Conservation (phyloP, 2,888 invertebrate genomes). For the Choreutis nemorana region DNA sequence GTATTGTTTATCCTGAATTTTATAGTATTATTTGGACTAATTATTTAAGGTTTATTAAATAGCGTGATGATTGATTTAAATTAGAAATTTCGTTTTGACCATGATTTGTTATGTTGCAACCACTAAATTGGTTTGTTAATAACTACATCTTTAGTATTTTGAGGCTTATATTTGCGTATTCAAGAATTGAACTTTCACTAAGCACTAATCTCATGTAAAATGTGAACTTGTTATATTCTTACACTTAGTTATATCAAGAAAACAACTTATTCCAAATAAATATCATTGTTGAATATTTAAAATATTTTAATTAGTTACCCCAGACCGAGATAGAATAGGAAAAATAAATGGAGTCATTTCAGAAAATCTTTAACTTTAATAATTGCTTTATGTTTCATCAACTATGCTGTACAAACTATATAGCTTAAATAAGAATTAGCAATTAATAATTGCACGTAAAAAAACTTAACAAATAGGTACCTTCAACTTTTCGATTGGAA, state of each 20-base stretch:
- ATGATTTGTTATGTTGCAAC: too few species aligned
- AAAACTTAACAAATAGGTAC: slow-evolving; percentile 66
- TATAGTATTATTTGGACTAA: too few species aligned
- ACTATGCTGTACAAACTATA: slow-evolving; percentile 66
- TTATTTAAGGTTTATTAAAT: too few species aligned
- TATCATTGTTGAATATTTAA: slow-evolving; percentile 55
- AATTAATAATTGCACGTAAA: slow-evolving; percentile 68
- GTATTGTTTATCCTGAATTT: too few species aligned
- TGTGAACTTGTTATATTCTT: slow-evolving; percentile 37
- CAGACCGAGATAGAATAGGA: not conserved
- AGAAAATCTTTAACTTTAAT: slow-evolving; percentile 64
- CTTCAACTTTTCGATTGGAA: slow-evolving; percentile 65
- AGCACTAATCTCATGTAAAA: slow-evolving; percentile 36
- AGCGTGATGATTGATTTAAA: too few species aligned
- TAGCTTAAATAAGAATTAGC: slow-evolving; percentile 65
- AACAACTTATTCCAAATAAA: slow-evolving; percentile 54
- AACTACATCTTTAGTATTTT: too few species aligned
- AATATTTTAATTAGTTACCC: too few species aligned
- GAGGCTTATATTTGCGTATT: slow-evolving; percentile 9
- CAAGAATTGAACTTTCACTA: too few species aligned
- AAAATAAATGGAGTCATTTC: slow-evolving; percentile 30
- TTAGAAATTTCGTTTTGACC: too few species aligned
- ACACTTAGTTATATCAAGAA: slow-evolving; percentile 20
- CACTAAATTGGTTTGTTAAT: too few species aligned
- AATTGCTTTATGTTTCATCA: slow-evolving; percentile 62